Conservation (phyloP, 1,140 invertebrate species). For the Halesus radiatus region DNA sequence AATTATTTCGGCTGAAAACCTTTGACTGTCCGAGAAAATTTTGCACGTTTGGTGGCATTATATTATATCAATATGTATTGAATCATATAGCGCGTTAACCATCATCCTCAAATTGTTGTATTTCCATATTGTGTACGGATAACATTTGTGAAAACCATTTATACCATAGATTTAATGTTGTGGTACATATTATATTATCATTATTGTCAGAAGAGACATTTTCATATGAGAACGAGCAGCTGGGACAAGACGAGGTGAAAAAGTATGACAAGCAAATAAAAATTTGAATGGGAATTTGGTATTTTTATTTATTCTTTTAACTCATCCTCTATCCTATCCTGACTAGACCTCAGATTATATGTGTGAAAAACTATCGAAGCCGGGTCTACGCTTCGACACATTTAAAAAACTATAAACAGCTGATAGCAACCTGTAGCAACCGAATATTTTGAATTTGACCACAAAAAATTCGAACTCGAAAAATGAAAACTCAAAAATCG, state of each 20-base stretch:
- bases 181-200: slow-evolving; percentile 23
- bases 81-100: slow-evolving; percentile 8
- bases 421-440: too few relatives aligned
- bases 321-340: too few relatives aligned
- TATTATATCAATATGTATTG: neutral
- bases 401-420: too few relatives aligned
- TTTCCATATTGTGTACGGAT: slow-evolving; percentile 2
- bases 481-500: too few relatives aligned
- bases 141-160: slow-evolving; percentile 24
- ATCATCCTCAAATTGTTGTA: slow-evolving; percentile 25
- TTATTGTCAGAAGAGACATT: neutral
- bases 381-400: too few relatives aligned
- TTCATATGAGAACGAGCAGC: slow-evolving; percentile 2
- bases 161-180: slow-evolving; percentile 39
- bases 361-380: too few relatives aligned
- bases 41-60: too few relatives aligned
- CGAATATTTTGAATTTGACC: too few relatives aligned
- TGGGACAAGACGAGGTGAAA: neutral
- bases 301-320: slow-evolving; percentile 9
- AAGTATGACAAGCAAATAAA: slow-evolving; percentile 33
- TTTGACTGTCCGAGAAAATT: too few relatives aligned
- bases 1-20: too few relatives aligned
- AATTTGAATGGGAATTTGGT: slow-evolving; percentile 9
- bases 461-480: too few relatives aligned
- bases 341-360: too few relatives aligned